Evolutionary conservation across 1,140 invertebrate genomes (phyloP).

Genomic region (Lysiphlebus fabarum): DNA sequence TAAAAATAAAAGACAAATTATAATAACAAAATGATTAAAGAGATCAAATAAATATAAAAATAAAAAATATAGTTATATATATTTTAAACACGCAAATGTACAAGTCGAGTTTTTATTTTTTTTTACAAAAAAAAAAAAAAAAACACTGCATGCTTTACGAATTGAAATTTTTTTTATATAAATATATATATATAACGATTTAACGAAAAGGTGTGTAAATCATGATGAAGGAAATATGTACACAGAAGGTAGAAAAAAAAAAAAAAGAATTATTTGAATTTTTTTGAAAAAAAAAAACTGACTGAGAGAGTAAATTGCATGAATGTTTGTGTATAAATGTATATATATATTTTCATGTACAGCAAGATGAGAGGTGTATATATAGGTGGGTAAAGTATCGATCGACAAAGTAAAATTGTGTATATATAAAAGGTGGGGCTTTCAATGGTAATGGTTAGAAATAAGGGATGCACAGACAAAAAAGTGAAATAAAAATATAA

Average conservation of each 20-base stretch:
- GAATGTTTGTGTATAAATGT: neutral
- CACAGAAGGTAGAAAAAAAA: conserved; percentile 1
- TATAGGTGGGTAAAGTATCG: conserved; percentile 45
- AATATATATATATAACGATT: neutral
- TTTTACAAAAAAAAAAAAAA: conserved; percentile 1
- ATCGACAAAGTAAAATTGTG: conserved; percentile 29
- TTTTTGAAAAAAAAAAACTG: neutral
- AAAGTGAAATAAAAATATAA: neutral
- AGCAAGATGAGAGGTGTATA: conserved; percentile 27
- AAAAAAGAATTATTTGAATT: no score
- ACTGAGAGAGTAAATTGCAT: no score
- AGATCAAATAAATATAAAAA: no score
- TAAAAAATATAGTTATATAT: no score
- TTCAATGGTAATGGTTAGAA: conserved; percentile 6
- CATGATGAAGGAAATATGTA: neutral
- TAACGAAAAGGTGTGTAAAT: conserved; percentile 1
- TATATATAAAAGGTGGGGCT: conserved; percentile 25
- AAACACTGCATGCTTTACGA: neutral
- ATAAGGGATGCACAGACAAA: conserved; percentile 17
- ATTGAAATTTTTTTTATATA: conserved; percentile 3
- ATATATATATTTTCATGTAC: no score
- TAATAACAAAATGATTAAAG: no score
- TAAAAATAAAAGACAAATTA: neutral
- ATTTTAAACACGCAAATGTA: neutral
- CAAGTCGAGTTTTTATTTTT: neutral